Evolutionary conservation across 2,113 vertebrate species (phyloP), one percentile per base, ranked within the genome.

Genomic region (Hystrix cristata): DNA sequence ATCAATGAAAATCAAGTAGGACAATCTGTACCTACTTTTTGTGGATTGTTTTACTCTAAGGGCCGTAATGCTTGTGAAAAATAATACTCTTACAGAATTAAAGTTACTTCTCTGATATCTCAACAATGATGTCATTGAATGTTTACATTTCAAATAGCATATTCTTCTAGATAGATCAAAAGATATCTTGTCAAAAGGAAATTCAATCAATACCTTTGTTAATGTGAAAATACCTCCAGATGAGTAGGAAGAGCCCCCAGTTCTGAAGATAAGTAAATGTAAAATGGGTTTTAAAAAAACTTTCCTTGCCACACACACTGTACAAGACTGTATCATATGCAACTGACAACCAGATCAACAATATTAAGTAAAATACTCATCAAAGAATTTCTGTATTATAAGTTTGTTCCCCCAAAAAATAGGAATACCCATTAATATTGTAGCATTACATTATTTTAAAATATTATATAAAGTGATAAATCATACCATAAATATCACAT

Each of bases 11-110:
- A 87, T 46, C 27, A 76, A 80, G 43, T 60, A 62, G 18, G 5
- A 59, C 5, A 62, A 59, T 90, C 53, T 93, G 38, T 81, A 55
- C 71, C 10, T 86, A 93, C 87, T 93, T 90, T 31, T 87, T 46
- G 0, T 74, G 46, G 3, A 82, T 12, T 65, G 6, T 59, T 96
- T 90, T 88, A 48, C 27, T 51, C 5, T 80, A 51, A 65, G 55
- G 90, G n/a, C 80, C 4, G 90, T 59, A 87, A 93, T 55, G 2
- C 0, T 72, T 10, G n/a, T 72, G 25, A 91, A 91, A 94, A 93
- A 81, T 7, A 80, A 60, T 83, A 29, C 7, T 93, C 11, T 13
- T 43, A 14, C 14, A 82, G 9, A 16, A 82, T 19, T 59, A 64
- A 29, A 4, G 27, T 96, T 65, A 80, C 9, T 76, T 91, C 11